Conservation (phyloP, 2,888 invertebrate genomes). For the Tortrix viridana region DNA sequence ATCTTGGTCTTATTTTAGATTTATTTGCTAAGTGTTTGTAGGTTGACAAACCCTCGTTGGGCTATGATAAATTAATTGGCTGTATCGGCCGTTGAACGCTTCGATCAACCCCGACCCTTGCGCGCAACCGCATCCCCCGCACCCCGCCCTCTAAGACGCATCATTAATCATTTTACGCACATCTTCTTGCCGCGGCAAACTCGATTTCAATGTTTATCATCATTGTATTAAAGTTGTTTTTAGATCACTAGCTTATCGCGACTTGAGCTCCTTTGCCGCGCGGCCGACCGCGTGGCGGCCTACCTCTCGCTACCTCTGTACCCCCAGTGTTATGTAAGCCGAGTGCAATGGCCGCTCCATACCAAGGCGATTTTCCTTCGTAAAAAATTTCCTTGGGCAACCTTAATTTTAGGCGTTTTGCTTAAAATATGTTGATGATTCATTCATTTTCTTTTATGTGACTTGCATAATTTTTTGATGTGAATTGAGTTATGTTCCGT, state of each 20-base stretch:
- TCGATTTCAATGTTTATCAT: slow-evolving; percentile 59
- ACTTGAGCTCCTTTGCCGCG: slow-evolving; percentile 51
- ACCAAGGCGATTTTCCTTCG: slow-evolving; percentile 62
- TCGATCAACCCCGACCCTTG: slow-evolving; percentile 69
- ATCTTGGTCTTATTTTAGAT: neutral
- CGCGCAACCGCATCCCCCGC: slow-evolving; percentile 49
- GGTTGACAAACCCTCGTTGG: slow-evolving; percentile 48
- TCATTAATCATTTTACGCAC: slow-evolving; percentile 74
- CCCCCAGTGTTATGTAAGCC: slow-evolving; percentile 80
- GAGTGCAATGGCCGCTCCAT: slow-evolving; percentile 81
- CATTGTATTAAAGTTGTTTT: slow-evolving; percentile 58
- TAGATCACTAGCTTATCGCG: slow-evolving; percentile 46
- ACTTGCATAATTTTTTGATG: slow-evolving; percentile 51
- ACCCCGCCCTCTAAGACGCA: slow-evolving; percentile 64
- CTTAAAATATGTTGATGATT: slow-evolving; percentile 58
- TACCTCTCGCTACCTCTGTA: slow-evolving; percentile 75
- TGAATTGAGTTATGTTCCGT: slow-evolving; percentile 42
- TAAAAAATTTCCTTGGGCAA: slow-evolving; percentile 57
- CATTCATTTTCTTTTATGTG: slow-evolving; percentile 48
- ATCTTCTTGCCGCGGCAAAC: slow-evolving; percentile 50
- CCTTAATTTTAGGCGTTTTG: slow-evolving; percentile 57
- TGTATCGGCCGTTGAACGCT: slow-evolving; percentile 70
- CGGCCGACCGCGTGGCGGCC: slow-evolving; percentile 48
- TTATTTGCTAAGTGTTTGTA: neutral
- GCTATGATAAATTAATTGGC: slow-evolving; percentile 56